Base-by-base conservation (phyloP, 1,140 invertebrate genomes). In the Heterodera schachtii region DNA sequence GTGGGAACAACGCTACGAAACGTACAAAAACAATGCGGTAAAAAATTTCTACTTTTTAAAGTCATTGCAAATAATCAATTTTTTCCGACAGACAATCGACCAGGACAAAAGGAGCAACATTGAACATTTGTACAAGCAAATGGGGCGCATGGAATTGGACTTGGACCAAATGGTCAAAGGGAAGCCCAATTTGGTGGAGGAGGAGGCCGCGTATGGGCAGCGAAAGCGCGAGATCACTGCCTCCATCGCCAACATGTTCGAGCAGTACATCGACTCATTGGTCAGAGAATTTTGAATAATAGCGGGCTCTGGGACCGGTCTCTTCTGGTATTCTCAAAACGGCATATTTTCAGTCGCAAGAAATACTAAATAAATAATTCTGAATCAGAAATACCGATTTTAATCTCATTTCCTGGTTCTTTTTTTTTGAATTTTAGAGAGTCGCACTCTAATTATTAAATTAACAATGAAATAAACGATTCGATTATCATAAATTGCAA, bases 161-260 rank as follows among this genome's bases (percentile, higher is more conserved):
- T 73, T 81, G 21, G 49, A 82, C 44, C 11, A 82, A 49, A 73
- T n/a, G 31, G 13, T 43, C 7, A 31, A 73, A 0, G 67, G 80
- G 9, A 85, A 79, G 74, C 83, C 86, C 9, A 75, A 87, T 77
- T 60, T 87, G 5, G 70, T 77, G 7, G 73, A 67, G 19, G 86
- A 74, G 8, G 46, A 75, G 46, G 66, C 47, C 16, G n/a, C 60
- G 2, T 87, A 79, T 73, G 78, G 75, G 64, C 57, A 82, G 31
- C 73, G 16, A 57, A 85, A 73, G 57, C 60, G 69, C 67, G 41
- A 66, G 16, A 71, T 69, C 11, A n/a, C 66, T 46, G 79, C 69
- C 52, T n/a, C n/a, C 57, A 69, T 79, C 4, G 31, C 78, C 46
- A 64, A 19, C 19, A 75, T 79, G 44, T 83, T 86, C 43, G 75